phyloP scores from a whole-genome alignment of 2,888 invertebrate genomes.

The Leucozona laternaria region DNA sequence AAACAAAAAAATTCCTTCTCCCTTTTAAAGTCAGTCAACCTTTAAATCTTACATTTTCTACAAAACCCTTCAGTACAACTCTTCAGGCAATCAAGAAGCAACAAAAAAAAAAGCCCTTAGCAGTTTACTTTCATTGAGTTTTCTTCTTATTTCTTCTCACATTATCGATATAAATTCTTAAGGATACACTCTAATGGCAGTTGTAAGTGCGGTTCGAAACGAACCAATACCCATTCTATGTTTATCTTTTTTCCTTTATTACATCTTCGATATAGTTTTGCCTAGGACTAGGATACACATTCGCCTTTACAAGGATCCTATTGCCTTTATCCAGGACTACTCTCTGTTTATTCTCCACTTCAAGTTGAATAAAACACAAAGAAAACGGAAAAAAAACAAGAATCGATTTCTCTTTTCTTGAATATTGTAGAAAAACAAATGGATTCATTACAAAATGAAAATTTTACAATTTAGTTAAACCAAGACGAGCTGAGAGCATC shows the following conservation, averaged over 20 bases:
- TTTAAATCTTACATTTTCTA: neutral
- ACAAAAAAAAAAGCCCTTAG: neutral
- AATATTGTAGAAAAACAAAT: conserved; percentile 22
- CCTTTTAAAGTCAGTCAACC: conserved; percentile 16
- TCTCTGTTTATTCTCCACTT: conserved; percentile 56
- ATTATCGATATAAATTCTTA: conserved; percentile 45
- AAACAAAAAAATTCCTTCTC: neutral
- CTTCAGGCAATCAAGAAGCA: neutral
- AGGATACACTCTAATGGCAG: conserved; percentile 50
- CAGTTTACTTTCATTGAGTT: conserved; percentile 15
- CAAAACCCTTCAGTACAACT: conserved; percentile 3
- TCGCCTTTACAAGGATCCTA: conserved; percentile 32
- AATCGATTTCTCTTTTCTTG: conserved; percentile 26
- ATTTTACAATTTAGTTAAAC: conserved; percentile 25
- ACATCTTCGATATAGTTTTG: conserved; percentile 45
- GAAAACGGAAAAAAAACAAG: neutral
- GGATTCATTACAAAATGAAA: conserved; percentile 62
- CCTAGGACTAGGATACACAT: conserved; percentile 13
- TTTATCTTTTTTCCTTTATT: conserved; percentile 40
- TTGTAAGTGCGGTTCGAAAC: conserved; percentile 37
- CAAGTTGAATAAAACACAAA: neutral
- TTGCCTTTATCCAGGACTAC: conserved; percentile 32
- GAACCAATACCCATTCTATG: conserved; percentile 30
- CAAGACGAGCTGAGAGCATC: neutral
- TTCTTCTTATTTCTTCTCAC: conserved; percentile 16